phyloP scores from a whole-genome alignment of 23 tunicate genomes.

The Aplidium turbinatum region DNA sequence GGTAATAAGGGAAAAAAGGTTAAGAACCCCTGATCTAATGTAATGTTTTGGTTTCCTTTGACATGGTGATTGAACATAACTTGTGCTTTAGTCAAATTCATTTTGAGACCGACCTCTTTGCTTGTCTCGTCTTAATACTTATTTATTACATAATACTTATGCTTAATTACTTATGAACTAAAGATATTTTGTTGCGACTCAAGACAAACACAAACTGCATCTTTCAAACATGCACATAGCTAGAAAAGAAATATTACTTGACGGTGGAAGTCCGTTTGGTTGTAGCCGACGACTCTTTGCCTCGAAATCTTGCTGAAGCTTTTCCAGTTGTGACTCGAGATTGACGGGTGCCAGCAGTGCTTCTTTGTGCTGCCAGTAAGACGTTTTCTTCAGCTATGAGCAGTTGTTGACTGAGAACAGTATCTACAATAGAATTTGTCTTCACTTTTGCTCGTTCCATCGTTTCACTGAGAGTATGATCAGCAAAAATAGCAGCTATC shows the following conservation, averaged over 20 bases:
- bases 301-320: background rate
- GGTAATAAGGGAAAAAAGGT: too few relatives aligned
- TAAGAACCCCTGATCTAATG: too few relatives aligned
- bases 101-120: too few relatives aligned
- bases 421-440: constrained; percentile 44
- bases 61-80: too few relatives aligned
- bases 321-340: constrained; percentile 1
- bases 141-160: too few relatives aligned
- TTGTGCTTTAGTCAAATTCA: too few relatives aligned
- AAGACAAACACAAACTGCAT: too few relatives aligned
- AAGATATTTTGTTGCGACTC: too few relatives aligned
- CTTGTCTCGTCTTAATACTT: too few relatives aligned
- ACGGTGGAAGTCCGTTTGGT: constrained; percentile 13
- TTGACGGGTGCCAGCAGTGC: constrained; percentile 5
- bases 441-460: constrained; percentile 45
- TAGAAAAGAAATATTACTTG: constrained; percentile 7
- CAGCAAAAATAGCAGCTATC: constrained; percentile 65
- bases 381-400: constrained; percentile 44
- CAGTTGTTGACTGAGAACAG: constrained; percentile 43
- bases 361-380: background rate
- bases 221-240: background rate
- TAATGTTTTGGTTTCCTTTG: too few relatives aligned
- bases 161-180: too few relatives aligned
- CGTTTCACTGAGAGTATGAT: constrained; percentile 70
- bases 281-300: constrained; percentile 8